Percentiles rank a stretch among this genome's conserved stretches.
Evolutionary conservation across 2,113 vertebrate species (phyloP).

Genomic region (Coryphaenoides rupestris): DNA sequence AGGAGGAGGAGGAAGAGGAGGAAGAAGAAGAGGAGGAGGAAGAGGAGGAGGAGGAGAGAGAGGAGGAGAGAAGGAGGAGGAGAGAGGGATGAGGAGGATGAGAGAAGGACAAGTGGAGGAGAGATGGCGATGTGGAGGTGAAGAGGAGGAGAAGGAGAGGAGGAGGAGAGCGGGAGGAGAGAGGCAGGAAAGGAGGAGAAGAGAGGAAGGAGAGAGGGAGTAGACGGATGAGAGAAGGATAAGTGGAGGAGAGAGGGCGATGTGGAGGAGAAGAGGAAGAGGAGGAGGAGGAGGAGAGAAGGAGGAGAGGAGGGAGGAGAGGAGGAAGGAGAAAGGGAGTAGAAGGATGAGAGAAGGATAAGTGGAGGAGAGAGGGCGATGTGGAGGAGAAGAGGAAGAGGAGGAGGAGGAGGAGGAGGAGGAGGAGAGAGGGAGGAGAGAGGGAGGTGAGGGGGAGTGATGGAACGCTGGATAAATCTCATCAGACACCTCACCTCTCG

Average conservation of each 20-base stretch:
- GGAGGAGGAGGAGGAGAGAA: slow-evolving; percentile 19
- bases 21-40: no score
- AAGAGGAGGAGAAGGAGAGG: slow-evolving; percentile 3
- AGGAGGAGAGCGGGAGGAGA: background rate
- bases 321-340: background rate
- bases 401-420: no score
- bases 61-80: background rate
- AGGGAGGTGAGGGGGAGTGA: slow-evolving; percentile 18
- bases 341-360: slow-evolving; percentile 16
- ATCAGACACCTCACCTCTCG: slow-evolving; percentile 36
- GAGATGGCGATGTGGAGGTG: background rate
- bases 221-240: background rate
- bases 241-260: slow-evolving; percentile 28
- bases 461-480: slow-evolving; percentile 32
- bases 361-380: background rate
- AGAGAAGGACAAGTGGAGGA: no score
- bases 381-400: background rate
- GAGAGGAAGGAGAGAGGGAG: slow-evolving; percentile 9
- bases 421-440: background rate
- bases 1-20: no score
- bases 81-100: background rate
- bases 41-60: background rate
- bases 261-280: slow-evolving; percentile 57
- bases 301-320: background rate
- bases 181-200: slow-evolving; percentile 7